Evolutionary conservation across 2,888 invertebrate species (phyloP).

Genomic region (Aleiodes leptofemur): DNA sequence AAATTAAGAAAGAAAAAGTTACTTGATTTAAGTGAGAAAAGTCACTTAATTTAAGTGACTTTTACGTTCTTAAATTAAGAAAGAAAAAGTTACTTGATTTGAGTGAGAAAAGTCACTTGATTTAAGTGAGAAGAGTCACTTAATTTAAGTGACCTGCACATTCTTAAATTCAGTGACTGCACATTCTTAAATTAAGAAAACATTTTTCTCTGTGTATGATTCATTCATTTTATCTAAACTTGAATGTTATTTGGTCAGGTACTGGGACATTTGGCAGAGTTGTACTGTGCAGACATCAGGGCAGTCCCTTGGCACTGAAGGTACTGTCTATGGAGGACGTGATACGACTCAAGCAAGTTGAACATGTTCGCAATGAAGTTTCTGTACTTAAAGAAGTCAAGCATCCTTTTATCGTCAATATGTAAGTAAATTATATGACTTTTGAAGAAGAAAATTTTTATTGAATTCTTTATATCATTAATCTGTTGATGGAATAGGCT

Average conservation of each 20-base stretch:
- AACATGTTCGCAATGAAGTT: conserved; percentile 98
- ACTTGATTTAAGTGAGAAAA: too few relatives aligned
- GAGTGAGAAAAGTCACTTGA: too few relatives aligned
- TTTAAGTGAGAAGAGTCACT: too few relatives aligned
- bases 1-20: too few relatives aligned
- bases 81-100: too few relatives aligned
- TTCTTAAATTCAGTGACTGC: too few relatives aligned
- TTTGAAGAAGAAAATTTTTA: background rate
- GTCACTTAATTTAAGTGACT: too few relatives aligned
- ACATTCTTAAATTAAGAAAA: too few relatives aligned
- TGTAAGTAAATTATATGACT: conserved; percentile 81
- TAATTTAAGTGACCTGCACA: too few relatives aligned
- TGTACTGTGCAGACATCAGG: conserved; percentile 90
- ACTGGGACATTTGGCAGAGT: conserved; percentile 98
- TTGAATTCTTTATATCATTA: conserved; percentile 4
- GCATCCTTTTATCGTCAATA: conserved; percentile 97
- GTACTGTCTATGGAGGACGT: conserved; percentile 95
- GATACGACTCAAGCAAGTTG: conserved; percentile 95
- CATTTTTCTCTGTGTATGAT: too few relatives aligned
- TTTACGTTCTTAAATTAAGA: too few relatives aligned
- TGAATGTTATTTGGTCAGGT: conserved; percentile 76
- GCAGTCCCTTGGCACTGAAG: conserved; percentile 87
- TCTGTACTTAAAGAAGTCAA: conserved; percentile 91
- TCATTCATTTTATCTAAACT: background rate
- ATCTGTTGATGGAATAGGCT: conserved; percentile 78